Percentiles rank a stretch among this genome's conserved stretches.
phyloP scores from a whole-genome alignment of 2,113 vertebrate genomes.

The Cinclus mexicanus region DNA sequence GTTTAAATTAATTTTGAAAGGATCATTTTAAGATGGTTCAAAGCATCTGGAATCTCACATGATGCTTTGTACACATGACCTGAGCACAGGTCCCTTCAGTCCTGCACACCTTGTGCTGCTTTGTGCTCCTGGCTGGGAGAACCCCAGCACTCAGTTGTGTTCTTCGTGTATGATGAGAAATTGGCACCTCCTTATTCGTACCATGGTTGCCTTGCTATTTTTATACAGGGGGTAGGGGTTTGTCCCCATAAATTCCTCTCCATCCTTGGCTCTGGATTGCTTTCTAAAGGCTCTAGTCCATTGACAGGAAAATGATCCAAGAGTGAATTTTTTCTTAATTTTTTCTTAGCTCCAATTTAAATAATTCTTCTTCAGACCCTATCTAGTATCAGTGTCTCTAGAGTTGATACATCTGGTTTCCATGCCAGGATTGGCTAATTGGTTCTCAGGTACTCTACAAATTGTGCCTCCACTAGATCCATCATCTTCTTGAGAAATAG shows the following conservation, averaged over 20 bases:
- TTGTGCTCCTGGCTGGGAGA: neutral
- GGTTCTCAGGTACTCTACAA: neutral
- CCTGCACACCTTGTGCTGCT: neutral
- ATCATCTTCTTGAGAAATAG: neutral
- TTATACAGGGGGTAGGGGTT: neutral
- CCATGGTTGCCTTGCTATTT: neutral
- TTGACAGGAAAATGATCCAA: neutral
- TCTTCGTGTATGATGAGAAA: neutral
- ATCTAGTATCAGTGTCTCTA: neutral
- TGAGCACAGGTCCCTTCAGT: neutral
- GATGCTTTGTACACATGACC: neutral
- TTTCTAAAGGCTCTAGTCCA: neutral
- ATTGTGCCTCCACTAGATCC: neutral
- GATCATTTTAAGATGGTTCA: neutral
- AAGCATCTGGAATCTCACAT: neutral
- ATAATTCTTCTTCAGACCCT: neutral
- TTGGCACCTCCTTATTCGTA: neutral
- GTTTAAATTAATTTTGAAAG: neutral
- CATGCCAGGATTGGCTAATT: neutral
- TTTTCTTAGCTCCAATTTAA: neutral
- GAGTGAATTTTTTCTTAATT: neutral
- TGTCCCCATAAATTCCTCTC: neutral
- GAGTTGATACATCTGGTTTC: neutral
- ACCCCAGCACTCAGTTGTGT: neutral
- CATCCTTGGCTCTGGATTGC: neutral